A percentile compares a stretch with the other conserved stretches of the same genome.
phyloP scores from a whole-genome alignment of 2,797 vertebrate species.

The Sphenodon punctatus region DNA sequence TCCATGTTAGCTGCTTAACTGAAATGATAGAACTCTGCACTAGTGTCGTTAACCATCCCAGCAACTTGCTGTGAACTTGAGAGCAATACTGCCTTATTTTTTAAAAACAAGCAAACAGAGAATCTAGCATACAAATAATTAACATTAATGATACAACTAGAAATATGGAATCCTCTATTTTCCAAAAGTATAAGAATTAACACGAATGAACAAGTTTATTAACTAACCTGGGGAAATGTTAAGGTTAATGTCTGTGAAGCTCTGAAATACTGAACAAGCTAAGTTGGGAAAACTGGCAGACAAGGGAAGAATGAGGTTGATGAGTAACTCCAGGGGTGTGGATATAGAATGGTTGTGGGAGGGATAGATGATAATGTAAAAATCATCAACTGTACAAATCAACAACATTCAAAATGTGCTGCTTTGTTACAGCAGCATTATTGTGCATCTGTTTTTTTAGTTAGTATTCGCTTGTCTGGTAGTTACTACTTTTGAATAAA shows the following conservation, averaged over 20 bases:
- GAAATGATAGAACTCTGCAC: no score
- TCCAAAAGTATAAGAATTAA: neutral
- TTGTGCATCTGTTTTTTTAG: conserved; percentile 45
- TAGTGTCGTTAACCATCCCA: no score
- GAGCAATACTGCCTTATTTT: no score
- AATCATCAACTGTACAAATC: conserved; percentile 49
- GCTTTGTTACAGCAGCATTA: conserved; percentile 34
- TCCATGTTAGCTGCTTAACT: no score
- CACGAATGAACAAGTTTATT: neutral
- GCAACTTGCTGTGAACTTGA: no score
- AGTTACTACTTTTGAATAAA: no score
- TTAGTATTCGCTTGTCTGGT: conserved; percentile 44
- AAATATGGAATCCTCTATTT: no score
- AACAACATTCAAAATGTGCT: conserved; percentile 52
- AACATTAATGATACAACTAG: no score
- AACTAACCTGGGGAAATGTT: neutral
- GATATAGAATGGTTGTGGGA: conserved; percentile 36
- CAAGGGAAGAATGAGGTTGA: neutral
- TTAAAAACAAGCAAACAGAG: no score
- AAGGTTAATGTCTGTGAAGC: conserved; percentile 1
- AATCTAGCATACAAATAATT: no score
- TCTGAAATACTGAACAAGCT: neutral
- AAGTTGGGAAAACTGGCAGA: neutral
- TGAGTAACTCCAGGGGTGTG: neutral
- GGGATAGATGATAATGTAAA: conserved; percentile 39